phyloP scores from a whole-genome alignment of 2,113 vertebrate genomes.

The Cnemophilus loriae region DNA sequence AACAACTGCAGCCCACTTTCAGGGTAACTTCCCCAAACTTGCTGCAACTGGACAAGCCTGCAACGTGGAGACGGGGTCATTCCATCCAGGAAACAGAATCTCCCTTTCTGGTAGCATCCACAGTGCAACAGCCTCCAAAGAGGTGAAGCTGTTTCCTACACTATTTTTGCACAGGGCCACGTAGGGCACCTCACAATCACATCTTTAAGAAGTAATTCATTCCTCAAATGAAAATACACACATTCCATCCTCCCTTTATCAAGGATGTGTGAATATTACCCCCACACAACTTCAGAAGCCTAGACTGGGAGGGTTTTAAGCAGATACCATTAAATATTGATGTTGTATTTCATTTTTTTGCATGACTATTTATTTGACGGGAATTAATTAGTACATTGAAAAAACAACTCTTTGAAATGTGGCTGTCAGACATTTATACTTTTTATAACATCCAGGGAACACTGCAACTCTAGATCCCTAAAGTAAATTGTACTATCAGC shows the following conservation, averaged over 20 bases:
- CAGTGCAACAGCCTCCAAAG: accelerated
- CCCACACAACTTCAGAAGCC: not conserved
- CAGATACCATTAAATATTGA: conserved; percentile 28
- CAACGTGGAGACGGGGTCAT: not conserved
- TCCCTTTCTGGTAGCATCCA: not conserved
- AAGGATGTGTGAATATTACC: not conserved
- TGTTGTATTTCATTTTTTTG: not conserved
- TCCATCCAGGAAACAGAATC: not conserved
- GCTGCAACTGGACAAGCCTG: not conserved
- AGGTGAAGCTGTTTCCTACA: not conserved
- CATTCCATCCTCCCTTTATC: not conserved
- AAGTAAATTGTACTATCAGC: not conserved
- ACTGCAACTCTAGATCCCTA: not conserved
- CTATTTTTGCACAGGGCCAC: not conserved
- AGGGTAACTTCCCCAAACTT: not conserved
- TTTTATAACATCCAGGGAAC: not conserved
- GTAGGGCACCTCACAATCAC: not conserved
- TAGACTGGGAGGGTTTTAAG: not conserved
- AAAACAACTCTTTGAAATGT: not conserved
- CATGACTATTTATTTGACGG: not conserved
- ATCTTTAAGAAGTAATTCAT: not conserved
- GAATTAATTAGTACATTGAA: conserved; percentile 18
- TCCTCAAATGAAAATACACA: not conserved
- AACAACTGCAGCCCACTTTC: not conserved
- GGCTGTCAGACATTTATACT: not conserved